These are phyloP conservation scores for Oedothorax gibbosus DNA, from an alignment of 1,140 invertebrate genomes.

Conservation along the genomic window DNA sequence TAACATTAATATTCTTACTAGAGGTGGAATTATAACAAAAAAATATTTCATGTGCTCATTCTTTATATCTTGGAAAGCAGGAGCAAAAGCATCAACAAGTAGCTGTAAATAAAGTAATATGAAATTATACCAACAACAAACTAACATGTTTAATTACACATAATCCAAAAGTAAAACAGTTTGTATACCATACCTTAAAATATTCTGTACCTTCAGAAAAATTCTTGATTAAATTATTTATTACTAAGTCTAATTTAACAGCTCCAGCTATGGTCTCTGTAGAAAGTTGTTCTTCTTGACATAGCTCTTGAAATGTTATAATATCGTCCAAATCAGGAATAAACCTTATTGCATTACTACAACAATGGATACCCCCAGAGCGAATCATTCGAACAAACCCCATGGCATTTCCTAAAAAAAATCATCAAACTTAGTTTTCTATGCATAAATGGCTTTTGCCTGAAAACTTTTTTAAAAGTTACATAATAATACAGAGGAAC, in stretches of 20 bases:
- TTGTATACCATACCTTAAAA: constrained; percentile 77
- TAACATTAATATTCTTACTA: constrained; percentile 70
- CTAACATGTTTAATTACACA: neutral
- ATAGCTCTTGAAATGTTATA: constrained; percentile 74
- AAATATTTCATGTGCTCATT: constrained; percentile 94
- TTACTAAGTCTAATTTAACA: constrained; percentile 80
- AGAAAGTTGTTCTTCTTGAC: constrained; percentile 71
- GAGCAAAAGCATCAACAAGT: constrained; percentile 91
- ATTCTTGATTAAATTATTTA: constrained; percentile 83
- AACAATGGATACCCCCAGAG: constrained; percentile 92
- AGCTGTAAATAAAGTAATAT: constrained; percentile 72
- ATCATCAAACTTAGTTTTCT: neutral
- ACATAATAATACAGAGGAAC: too few relatives aligned
- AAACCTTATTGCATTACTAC: constrained; percentile 90
- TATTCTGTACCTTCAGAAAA: constrained; percentile 95
- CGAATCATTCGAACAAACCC: constrained; percentile 95
- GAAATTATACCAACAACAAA: constrained; percentile 18
- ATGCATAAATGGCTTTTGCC: neutral
- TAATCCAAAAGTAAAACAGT: neutral
- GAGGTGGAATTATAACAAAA: constrained; percentile 90
- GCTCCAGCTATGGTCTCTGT: constrained; percentile 76
- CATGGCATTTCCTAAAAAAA: constrained; percentile 85
- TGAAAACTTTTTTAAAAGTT: too few relatives aligned
- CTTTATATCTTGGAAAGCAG: constrained; percentile 85
- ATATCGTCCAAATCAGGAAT: constrained; percentile 85